Evolutionary conservation across 2,888 invertebrate genomes (phyloP).

Genomic region (Cephus nigrinus): DNA sequence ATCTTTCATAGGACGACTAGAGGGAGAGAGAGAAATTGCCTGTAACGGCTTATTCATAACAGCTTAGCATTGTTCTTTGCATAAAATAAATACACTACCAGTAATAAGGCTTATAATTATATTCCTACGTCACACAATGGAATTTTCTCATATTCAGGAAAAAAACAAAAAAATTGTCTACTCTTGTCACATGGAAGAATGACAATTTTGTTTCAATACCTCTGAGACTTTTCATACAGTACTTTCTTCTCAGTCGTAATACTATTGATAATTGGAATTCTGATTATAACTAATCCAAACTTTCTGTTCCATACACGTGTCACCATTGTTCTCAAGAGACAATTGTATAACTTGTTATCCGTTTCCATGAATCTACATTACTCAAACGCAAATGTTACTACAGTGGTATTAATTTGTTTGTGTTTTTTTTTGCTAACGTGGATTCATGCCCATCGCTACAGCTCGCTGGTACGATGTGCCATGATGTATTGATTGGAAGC

Average conservation of each 20-base stretch:
- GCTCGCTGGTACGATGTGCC: conserved; percentile 43
- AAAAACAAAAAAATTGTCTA: background rate
- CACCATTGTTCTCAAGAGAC: background rate
- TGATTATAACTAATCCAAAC: background rate
- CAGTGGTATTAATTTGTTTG: background rate
- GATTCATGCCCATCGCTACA: background rate
- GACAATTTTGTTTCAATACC: background rate
- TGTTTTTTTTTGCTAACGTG: background rate
- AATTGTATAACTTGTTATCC: background rate
- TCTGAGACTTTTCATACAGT: background rate
- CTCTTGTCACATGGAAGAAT: background rate
- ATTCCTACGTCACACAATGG: background rate
- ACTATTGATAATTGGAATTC: background rate
- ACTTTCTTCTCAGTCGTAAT: background rate
- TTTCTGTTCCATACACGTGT: background rate
- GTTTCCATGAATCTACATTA: background rate
- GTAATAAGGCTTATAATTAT: background rate
- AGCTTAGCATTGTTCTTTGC: background rate
- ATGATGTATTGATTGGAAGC: conserved; percentile 64
- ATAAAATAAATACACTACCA: background rate
- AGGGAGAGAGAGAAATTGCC: background rate
- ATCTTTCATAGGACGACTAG: background rate
- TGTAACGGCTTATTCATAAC: background rate
- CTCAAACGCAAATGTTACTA: background rate
- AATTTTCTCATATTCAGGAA: background rate